phyloP scores from a whole-genome alignment of 2,797 vertebrate species.

The Pygocentrus nattereri region DNA sequence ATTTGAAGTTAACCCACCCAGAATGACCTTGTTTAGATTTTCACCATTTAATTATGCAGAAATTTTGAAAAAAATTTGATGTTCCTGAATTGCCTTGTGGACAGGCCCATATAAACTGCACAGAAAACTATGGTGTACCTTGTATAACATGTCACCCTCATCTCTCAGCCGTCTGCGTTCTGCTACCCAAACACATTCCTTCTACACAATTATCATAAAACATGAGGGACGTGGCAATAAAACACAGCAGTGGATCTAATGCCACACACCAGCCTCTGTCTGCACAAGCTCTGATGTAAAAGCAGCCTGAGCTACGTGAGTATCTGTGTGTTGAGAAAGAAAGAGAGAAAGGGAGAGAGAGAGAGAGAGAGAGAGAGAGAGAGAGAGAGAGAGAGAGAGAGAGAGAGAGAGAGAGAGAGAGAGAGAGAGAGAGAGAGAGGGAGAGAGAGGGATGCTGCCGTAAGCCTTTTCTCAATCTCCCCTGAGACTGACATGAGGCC shows the following conservation, averaged over 20 bases:
- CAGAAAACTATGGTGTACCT: not conserved
- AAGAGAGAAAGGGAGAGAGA: too few relatives aligned
- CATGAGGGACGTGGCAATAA: not conserved
- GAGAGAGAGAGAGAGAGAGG: not conserved
- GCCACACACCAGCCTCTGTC: not conserved
- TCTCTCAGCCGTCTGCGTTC: conserved; percentile 5
- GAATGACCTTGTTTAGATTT: too few relatives aligned
- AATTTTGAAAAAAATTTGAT: too few relatives aligned
- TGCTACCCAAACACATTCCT: not conserved
- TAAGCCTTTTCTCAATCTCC: conserved; percentile 34
- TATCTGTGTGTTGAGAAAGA: not conserved
- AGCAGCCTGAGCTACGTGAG: not conserved
- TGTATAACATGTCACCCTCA: not conserved
- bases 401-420: not conserved
- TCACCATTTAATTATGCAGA: too few relatives aligned
- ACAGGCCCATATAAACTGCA: not conserved
- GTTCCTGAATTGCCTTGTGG: not conserved
- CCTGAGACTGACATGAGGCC: conserved; percentile 24
- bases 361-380: not conserved
- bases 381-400: not conserved
- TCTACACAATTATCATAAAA: not conserved
- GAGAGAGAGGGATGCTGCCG: conserved; percentile 17
- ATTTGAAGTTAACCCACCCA: too few relatives aligned
- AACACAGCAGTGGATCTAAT: not conserved
- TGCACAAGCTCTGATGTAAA: conserved; percentile 8